These are phyloP conservation scores for Rhagologus leucostigma DNA, from an alignment of 2,113 vertebrate genomes.

Conservation along the genomic window DNA sequence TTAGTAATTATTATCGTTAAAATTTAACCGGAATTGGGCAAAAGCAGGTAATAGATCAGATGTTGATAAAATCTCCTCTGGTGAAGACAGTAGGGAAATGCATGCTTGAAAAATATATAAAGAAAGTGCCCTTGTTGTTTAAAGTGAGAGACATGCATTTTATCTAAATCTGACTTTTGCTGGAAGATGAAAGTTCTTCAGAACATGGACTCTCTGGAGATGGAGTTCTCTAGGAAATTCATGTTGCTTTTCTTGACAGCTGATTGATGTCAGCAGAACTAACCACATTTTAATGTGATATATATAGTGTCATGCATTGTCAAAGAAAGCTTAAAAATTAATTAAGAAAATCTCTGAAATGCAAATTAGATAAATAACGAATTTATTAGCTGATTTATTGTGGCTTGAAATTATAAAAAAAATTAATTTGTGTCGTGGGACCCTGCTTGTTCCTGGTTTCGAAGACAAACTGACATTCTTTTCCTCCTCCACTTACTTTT, in stretches of 20 bases:
- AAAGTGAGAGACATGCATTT: background rate
- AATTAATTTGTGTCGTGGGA: background rate
- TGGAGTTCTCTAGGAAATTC: background rate
- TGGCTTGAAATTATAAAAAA: background rate
- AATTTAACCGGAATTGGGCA: background rate
- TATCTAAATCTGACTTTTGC: background rate
- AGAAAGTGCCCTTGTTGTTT: background rate
- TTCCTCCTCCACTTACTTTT: background rate
- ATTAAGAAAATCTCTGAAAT: background rate
- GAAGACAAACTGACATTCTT: background rate
- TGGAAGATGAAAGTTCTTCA: background rate
- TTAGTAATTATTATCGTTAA: background rate
- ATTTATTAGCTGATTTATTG: background rate
- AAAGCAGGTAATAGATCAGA: background rate
- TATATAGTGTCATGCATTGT: background rate
- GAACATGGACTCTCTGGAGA: background rate
- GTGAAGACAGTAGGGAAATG: background rate
- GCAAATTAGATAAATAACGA: background rate
- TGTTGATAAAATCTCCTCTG: background rate
- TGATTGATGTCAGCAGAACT: background rate
- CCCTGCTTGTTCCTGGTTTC: background rate
- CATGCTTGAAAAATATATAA: background rate
- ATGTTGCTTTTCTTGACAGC: background rate
- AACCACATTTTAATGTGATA: background rate
- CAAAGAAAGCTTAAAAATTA: background rate